Evolutionary conservation across 2,888 invertebrate genomes (phyloP), one percentile per base, ranked within the genome.

Genomic region (Drosophila ezoana): DNA sequence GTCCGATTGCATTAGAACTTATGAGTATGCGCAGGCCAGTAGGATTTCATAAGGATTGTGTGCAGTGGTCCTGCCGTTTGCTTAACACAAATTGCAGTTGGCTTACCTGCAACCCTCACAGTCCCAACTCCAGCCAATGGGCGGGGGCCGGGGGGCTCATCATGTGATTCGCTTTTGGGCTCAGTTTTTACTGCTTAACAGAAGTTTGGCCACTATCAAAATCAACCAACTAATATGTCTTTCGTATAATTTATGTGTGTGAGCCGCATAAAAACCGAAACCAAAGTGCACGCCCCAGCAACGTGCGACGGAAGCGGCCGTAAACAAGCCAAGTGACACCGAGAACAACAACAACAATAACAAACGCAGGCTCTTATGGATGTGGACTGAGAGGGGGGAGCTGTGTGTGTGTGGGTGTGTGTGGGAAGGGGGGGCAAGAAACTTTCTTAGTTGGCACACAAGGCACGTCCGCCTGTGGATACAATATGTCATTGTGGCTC

Each of bases 401-500:
- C 43, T 53, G 38, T 18, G 40, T 11, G 51, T 14, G 49, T 18
- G 28, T 16, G 38, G 9, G 16, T 40, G 38, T 38, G 38, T 38
- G 38, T 40, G 68, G 37, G 28, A 8, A 28, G 8, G 8, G 8
- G 8, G 28, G 52, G 54, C 33, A 62, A 68, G 71, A 74, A 80
- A 81, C 54, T 81, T 83, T 70, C 80, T 63, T 71, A 54, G 73
- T 87, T 84, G 71, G 73, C 61, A 84, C 51, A 64, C 85, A 66
- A 67, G 52, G 62, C 84, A 84, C 84, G 84, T 84, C 78, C 79
- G 71, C 70, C 69, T 87, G 87, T 87, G 84, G 84, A 87, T 85
- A 84, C 84, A 84, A 84, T 84, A 84, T 84, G 87, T 87, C 84
- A 87, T 87, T 80, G 73, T 78, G 76, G 67, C 77, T 70, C 64